A percentile compares a stretch with the other conserved stretches of the same genome.
phyloP scores from a whole-genome alignment of 2,888 invertebrate genomes.

The Thysanoteuthis rhombus region DNA sequence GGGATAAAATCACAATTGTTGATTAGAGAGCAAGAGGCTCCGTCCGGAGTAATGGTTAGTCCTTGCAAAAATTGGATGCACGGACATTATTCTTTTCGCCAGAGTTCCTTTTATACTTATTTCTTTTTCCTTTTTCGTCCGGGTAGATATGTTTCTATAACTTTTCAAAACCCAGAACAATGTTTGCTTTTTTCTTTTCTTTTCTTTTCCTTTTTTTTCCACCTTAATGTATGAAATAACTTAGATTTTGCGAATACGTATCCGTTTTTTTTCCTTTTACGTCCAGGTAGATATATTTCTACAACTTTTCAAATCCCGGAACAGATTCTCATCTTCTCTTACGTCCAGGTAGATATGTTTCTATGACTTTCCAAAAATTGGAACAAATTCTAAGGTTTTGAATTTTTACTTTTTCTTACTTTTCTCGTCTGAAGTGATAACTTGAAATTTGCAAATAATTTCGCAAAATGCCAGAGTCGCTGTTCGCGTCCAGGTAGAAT shows the following conservation, averaged over 20 bases:
- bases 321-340: not conserved
- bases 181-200: not conserved
- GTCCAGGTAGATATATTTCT: not conserved
- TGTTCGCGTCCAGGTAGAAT: too few relatives aligned
- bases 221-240: too few relatives aligned
- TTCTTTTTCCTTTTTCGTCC: not conserved
- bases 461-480: too few relatives aligned
- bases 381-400: too few relatives aligned
- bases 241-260: too few relatives aligned
- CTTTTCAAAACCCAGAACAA: too few relatives aligned
- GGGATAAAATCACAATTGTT: not conserved
- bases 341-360: not conserved
- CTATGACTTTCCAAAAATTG: too few relatives aligned
- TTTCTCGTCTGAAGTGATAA: not conserved
- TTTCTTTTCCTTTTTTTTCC: not conserved
- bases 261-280: not conserved
- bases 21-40: not conserved
- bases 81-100: not conserved
- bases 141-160: not conserved
- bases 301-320: not conserved
- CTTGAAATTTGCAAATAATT: not conserved
- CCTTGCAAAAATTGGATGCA: not conserved
- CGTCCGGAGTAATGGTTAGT: not conserved
- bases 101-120: not conserved
- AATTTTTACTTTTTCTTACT: not conserved